Evolutionary conservation across 1,140 invertebrate genomes (phyloP), one percentile per base, ranked within the genome.

Genomic region (Phthorimaea operculella): DNA sequence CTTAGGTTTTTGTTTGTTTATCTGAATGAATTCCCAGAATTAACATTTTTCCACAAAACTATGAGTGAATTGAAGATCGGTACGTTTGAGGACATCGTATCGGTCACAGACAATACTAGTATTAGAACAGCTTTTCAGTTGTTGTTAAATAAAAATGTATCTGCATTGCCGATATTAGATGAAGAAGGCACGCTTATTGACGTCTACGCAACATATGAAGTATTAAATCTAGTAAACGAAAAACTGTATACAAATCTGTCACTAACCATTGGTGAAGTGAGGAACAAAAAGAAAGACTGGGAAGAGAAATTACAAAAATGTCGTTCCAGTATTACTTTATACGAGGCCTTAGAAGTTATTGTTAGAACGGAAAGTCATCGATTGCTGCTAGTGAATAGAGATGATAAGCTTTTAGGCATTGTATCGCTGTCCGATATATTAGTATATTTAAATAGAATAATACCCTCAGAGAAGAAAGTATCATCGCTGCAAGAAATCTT

Each of bases 331-430:
- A 83, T 85, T 76, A 82, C 79, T 63, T 79, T 85, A 72, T 85
- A 85, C 52, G 82, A 85, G 82, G 82, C 82, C 79, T 85, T 85
- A 81, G 82, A 85, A 85, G 75, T 85, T 71, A 85, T 85, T 68
- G 82, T 85, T 68, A 85, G 82, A 82, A 85, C 82, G 70, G 82
- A 83, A 70, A 85, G 82, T 79, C 82, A 85, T 85, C 79, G 82
- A 82, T 70, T 85, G 72, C 74, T 85, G 59, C 72, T 85, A 80
- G 77, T 83, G 28, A 80, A 79, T 82, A 83, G 73, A 70, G 79
- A 85, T 60, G 66, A 80, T 70, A 83, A 77, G 64, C 71, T 85
- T 54, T 66, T 78, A 55, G 82, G 79, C 48, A 79, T 85, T 59
- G 79, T 85, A 70, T 85, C 82, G 49, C 57, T 85, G 15, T 85